Evolutionary conservation across 2,113 vertebrate genomes (phyloP).

Genomic region (Gulo gulo): DNA sequence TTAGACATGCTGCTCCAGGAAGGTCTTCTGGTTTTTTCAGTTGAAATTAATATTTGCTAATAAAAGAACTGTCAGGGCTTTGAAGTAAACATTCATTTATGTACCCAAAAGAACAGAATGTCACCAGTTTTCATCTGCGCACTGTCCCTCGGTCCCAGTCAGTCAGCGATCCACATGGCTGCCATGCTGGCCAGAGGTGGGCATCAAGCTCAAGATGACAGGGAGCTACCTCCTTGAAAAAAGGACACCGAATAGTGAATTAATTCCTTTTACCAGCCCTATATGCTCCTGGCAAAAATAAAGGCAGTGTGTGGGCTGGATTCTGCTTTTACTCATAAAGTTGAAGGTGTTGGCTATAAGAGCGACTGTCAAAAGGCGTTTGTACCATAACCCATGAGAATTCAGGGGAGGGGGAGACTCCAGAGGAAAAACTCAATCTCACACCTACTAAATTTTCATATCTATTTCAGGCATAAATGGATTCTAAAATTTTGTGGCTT

Average conservation of each 20-base stretch:
- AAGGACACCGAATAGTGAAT: not conserved
- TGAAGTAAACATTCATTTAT: constrained; percentile 82
- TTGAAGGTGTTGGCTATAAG: constrained; percentile 45
- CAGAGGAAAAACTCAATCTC: constrained; percentile 62
- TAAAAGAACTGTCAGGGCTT: constrained; percentile 83
- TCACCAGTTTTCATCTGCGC: constrained; percentile 64
- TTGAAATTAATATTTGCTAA: constrained; percentile 82
- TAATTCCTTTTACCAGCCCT: not conserved
- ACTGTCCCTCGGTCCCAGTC: constrained; percentile 32
- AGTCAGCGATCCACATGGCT: not conserved
- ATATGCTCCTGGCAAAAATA: constrained; percentile 8
- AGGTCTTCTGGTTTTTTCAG: constrained; percentile 82
- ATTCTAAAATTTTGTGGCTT: constrained; percentile 66
- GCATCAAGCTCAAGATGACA: not conserved
- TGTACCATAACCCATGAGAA: constrained; percentile 39
- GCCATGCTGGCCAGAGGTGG: not conserved
- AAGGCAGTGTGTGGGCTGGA: constrained; percentile 7
- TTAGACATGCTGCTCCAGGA: constrained; percentile 79
- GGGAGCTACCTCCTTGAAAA: not conserved
- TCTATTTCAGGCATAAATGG: constrained; percentile 57
- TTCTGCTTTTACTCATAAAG: constrained; percentile 49
- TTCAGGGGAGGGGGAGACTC: not conserved
- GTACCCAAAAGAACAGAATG: constrained; percentile 78
- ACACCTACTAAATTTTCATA: constrained; percentile 69
- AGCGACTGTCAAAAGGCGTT: not conserved